Evolutionary conservation across 2,888 invertebrate species (phyloP).

Genomic region (Thecophora atra): DNA sequence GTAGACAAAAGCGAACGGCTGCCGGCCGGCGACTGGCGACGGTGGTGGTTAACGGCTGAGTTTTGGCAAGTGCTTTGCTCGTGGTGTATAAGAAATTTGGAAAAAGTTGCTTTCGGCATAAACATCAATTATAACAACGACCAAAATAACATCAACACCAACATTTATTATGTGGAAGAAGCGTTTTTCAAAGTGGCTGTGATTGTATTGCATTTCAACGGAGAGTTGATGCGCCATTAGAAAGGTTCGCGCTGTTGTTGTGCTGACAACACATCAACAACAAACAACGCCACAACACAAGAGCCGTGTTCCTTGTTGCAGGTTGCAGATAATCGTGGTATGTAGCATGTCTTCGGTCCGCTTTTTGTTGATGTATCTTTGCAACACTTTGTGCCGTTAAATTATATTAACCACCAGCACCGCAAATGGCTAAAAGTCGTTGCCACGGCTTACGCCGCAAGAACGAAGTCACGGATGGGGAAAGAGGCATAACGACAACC

Average conservation of each 20-base stretch:
- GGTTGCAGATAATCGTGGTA: not conserved
- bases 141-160: not conserved
- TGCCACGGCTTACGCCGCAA: constrained; percentile 43
- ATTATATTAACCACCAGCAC: constrained; percentile 37
- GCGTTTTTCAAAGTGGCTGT: not conserved
- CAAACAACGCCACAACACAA: not conserved
- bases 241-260: constrained; percentile 25
- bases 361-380: not conserved
- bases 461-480: not conserved
- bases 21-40: not conserved
- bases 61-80: not conserved
- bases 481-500: too few species aligned
- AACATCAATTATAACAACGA: not conserved
- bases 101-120: constrained; percentile 1
- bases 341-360: not conserved
- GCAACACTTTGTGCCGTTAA: constrained; percentile 45
- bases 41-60: not conserved
- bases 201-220: constrained; percentile 11
- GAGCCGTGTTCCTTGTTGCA: not conserved
- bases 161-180: not conserved
- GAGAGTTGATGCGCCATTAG: constrained; percentile 2
- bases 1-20: too few species aligned
- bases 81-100: not conserved
- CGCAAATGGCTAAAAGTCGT: constrained; percentile 32
- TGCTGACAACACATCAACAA: constrained; percentile 28